Percentiles rank a stretch among this genome's conserved stretches.
These are phyloP conservation scores for Amphimallon solstitiale DNA, from an alignment of 2,888 invertebrate genomes.

Conservation along the genomic window DNA sequence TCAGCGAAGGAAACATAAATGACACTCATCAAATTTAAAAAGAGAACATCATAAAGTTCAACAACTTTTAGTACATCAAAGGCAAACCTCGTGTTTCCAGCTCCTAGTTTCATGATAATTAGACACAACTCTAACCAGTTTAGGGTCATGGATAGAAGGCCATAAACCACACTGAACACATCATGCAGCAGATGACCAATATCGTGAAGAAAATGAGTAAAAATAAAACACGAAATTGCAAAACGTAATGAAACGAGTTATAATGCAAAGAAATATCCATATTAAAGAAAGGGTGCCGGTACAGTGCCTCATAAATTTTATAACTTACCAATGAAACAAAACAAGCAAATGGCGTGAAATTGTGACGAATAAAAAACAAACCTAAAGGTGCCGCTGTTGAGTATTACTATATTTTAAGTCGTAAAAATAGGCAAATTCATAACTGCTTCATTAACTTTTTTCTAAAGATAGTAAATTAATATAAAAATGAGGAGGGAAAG, in stretches of 20 bases:
- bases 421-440: conserved; percentile 15
- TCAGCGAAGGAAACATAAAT: too few relatives aligned
- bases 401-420: conserved; percentile 32
- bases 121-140: conserved; percentile 15
- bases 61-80: conserved; percentile 29
- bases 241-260: conserved; percentile 1
- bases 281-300: conserved; percentile 6
- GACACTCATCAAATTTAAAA: background rate
- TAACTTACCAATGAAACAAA: conserved; percentile 40
- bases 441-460: conserved; percentile 9
- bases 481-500: too few relatives aligned
- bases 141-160: conserved; percentile 27
- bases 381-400: conserved; percentile 34
- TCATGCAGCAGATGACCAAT: background rate
- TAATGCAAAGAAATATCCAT: conserved; percentile 15
- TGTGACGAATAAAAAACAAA: conserved; percentile 39
- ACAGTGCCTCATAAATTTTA: conserved; percentile 34
- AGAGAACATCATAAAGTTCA: conserved; percentile 6
- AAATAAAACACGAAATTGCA: conserved; percentile 8
- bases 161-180: conserved; percentile 18
- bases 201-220: background rate
- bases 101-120: conserved; percentile 23
- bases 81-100: conserved; percentile 12
- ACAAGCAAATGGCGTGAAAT: conserved; percentile 39
- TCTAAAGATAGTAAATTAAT: background rate